Percentiles rank a stretch among this genome's conserved stretches.
Conservation (phyloP, 37 sponge, comb jelly and placozoan species). For the Aphrocallistes beatrix region DNA sequence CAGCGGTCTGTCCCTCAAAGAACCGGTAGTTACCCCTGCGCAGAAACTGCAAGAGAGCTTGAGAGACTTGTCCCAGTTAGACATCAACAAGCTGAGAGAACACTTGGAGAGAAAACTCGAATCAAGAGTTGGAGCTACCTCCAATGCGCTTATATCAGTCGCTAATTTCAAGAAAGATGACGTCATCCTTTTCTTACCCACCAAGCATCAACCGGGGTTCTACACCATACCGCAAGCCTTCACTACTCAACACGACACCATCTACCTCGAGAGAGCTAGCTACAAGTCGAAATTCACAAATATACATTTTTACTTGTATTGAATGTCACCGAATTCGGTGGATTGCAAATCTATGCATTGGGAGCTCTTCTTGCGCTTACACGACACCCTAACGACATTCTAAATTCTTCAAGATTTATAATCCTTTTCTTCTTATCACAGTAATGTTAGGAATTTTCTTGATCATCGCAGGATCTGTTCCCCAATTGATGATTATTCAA, state of each 20-base stretch:
- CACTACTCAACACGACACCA: not conserved
- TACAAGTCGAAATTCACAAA: too few relatives aligned
- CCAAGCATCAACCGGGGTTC: not conserved
- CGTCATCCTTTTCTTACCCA: not conserved
- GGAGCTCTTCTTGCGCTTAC: too few relatives aligned
- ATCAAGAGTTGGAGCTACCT: not conserved
- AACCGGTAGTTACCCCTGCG: not conserved
- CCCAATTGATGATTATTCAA: too few relatives aligned
- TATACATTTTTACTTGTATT: too few relatives aligned
- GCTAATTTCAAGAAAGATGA: constrained; percentile 6
- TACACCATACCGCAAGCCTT: not conserved
- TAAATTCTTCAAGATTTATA: too few relatives aligned
- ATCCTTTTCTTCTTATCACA: too few relatives aligned
- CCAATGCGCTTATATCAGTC: not conserved
- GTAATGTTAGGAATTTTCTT: too few relatives aligned
- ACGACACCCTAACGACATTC: too few relatives aligned
- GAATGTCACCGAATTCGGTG: too few relatives aligned
- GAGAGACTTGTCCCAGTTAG: not conserved
- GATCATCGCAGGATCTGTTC: too few relatives aligned
- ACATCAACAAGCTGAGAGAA: not conserved
- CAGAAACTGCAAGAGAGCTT: constrained; percentile 6
- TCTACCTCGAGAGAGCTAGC: not conserved
- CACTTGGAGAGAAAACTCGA: not conserved
- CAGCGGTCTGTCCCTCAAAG: not conserved
- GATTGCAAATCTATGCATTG: too few relatives aligned